Evolutionary conservation across 2,113 vertebrate genomes (phyloP).

Genomic region (Papio anubis): DNA sequence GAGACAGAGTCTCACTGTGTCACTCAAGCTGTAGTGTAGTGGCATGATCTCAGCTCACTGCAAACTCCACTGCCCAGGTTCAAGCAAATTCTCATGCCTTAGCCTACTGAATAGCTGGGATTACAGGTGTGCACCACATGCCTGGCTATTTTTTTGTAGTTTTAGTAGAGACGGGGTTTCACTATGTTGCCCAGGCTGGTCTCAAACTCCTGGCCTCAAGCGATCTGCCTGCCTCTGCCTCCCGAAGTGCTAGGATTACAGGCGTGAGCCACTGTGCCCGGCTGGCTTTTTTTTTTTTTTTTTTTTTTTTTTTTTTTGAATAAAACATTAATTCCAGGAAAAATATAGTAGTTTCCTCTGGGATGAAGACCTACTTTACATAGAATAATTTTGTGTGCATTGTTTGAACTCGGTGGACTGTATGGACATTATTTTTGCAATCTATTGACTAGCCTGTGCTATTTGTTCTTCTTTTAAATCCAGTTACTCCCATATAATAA

Average conservation of each 20-base stretch:
- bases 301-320: neutral
- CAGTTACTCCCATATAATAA: neutral
- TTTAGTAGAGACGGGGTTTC: too few species aligned
- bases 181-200: too few species aligned
- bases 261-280: neutral
- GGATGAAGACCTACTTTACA: neutral
- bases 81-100: neutral
- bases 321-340: neutral
- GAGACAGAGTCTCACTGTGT: neutral
- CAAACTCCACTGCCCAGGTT: neutral
- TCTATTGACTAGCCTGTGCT: neutral
- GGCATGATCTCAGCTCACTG: too few species aligned
- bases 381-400: neutral
- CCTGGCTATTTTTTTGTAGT: too few species aligned
- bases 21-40: neutral
- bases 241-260: neutral
- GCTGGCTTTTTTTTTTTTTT: neutral
- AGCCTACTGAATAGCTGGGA: neutral
- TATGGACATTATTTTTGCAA: neutral
- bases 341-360: neutral
- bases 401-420: neutral
- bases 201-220: too few species aligned
- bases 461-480: neutral
- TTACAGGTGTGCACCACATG: neutral
- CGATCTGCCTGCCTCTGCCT: neutral